phyloP scores from a whole-genome alignment of 2,888 invertebrate genomes.

The Scrobipalpa costella region DNA sequence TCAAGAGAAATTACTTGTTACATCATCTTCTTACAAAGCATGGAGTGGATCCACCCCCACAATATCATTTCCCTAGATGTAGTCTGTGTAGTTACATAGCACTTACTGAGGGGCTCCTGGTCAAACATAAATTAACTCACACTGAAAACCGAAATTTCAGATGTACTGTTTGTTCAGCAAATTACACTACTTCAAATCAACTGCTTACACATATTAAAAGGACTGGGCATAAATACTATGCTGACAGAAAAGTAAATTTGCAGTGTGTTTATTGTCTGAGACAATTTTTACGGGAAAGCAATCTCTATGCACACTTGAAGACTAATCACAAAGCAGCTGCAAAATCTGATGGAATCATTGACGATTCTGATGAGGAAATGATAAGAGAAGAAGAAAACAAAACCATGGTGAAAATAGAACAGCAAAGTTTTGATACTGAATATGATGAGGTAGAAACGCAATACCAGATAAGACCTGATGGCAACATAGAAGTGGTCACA shows the following conservation, averaged over 20 bases:
- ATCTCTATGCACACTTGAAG: constrained; percentile 87
- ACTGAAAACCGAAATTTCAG: constrained; percentile 68
- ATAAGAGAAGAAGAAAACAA: constrained; percentile 30
- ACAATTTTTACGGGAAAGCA: constrained; percentile 84
- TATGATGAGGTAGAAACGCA: constrained; percentile 58
- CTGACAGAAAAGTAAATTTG: constrained; percentile 69
- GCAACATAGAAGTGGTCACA: constrained; percentile 76
- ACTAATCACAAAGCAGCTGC: constrained; percentile 84
- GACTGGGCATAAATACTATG: constrained; percentile 76
- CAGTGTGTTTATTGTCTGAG: constrained; percentile 89
- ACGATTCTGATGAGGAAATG: constrained; percentile 76
- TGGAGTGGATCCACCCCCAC: constrained; percentile 86
- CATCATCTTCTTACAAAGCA: constrained; percentile 92
- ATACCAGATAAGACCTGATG: constrained; percentile 61
- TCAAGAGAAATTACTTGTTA: constrained; percentile 86
- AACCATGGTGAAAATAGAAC: constrained; percentile 58
- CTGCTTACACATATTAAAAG: constrained; percentile 78
- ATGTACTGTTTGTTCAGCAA: constrained; percentile 80
- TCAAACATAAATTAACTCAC: constrained; percentile 86
- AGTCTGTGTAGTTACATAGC: constrained; percentile 88
- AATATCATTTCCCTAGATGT: constrained; percentile 89
- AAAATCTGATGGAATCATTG: constrained; percentile 84
- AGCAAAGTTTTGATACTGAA: constrained; percentile 51
- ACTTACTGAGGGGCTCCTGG: constrained; percentile 85
- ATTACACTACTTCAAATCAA: constrained; percentile 67